These are phyloP conservation scores for Casuarius casuarius DNA, from an alignment of 2,113 vertebrate species.

Conservation along the genomic window DNA sequence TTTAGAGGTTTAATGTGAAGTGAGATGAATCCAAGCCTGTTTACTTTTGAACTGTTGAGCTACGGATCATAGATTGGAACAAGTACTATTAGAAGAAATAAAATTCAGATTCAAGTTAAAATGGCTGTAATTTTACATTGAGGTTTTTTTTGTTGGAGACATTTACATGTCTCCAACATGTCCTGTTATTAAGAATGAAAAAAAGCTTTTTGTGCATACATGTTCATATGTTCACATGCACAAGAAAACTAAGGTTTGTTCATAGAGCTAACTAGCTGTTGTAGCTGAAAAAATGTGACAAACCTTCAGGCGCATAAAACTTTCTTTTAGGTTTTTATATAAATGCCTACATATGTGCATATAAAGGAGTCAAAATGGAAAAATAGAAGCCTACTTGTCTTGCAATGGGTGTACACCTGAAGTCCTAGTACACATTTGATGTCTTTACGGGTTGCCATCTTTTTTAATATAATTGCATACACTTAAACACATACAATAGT, in stretches of 20 bases:
- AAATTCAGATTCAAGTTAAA: not conserved
- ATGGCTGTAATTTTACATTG: not conserved
- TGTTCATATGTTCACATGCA: not conserved
- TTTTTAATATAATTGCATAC: not conserved
- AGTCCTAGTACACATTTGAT: not conserved
- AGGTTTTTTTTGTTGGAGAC: not conserved
- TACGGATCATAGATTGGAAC: not conserved
- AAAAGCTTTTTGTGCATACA: not conserved
- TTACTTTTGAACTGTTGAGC: not conserved
- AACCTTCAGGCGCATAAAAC: not conserved
- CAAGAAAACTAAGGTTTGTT: not conserved
- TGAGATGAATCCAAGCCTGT: not conserved
- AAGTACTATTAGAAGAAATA: not conserved
- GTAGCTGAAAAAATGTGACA: not conserved
- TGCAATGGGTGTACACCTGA: not conserved
- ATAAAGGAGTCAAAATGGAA: not conserved
- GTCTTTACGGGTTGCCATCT: not conserved
- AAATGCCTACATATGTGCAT: rapidly evolving
- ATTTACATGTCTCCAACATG: not conserved
- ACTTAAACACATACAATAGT: not conserved
- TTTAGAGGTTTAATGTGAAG: not conserved
- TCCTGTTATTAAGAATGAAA: not conserved
- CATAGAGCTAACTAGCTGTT: not conserved
- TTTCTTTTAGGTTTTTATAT: not conserved
- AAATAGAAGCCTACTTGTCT: not conserved